A percentile compares a stretch with the other conserved stretches of the same genome.
Evolutionary conservation across 2,797 vertebrate species (phyloP).

Genomic region (Rhincodon typus): DNA sequence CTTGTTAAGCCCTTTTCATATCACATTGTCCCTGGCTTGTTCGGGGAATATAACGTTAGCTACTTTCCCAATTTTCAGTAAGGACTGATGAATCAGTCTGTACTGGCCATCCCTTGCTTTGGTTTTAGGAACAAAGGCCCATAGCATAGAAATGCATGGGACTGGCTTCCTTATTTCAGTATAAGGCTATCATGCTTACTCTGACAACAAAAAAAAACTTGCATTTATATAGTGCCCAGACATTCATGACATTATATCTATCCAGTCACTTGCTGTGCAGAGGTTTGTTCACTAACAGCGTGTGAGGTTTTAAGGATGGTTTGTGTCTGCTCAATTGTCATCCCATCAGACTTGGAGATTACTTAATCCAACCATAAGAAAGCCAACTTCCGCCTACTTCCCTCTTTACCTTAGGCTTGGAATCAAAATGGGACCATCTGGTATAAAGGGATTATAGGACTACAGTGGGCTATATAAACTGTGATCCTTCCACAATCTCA

Average conservation of each 20-base stretch:
- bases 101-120: neutral
- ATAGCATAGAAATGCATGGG: neutral
- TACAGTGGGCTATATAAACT: neutral
- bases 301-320: neutral
- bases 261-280: neutral
- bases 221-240: neutral
- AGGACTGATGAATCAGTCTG: neutral
- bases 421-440: neutral
- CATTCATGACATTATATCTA: neutral
- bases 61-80: neutral
- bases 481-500: neutral
- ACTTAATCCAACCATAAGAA: neutral
- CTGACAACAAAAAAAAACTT: neutral
- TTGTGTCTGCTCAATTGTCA: neutral
- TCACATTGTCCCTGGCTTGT: neutral
- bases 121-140: neutral
- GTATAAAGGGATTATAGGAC: neutral
- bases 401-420: neutral
- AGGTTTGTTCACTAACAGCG: neutral
- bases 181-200: neutral
- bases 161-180: neutral
- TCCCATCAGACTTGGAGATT: neutral
- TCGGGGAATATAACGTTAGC: neutral
- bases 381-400: neutral
- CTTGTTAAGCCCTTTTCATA: neutral